Evolutionary conservation across 2,888 invertebrate genomes (phyloP).

Genomic region (Pandemis heparana): DNA sequence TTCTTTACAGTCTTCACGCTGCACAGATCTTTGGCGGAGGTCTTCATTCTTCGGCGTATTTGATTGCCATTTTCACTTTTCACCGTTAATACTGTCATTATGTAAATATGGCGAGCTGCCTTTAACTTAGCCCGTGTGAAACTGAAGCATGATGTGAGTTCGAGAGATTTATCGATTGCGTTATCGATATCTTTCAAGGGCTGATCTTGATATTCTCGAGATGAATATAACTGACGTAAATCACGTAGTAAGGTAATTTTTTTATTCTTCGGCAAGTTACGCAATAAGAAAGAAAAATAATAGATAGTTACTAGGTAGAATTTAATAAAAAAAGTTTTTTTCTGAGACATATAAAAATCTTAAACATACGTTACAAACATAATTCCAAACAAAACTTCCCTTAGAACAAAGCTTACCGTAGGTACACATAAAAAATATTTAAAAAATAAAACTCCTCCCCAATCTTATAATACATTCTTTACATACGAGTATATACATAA

Average conservation of each 20-base stretch:
- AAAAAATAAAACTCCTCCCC: too few relatives aligned
- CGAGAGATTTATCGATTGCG: slow-evolving; percentile 6
- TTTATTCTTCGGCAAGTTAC: background rate
- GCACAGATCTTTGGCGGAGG: slow-evolving; percentile 65
- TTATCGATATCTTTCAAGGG: slow-evolving; percentile 22
- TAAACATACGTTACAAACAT: background rate
- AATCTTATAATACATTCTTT: too few relatives aligned
- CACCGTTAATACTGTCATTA: slow-evolving; percentile 27
- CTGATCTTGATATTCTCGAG: slow-evolving; percentile 8
- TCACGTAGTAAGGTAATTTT: background rate
- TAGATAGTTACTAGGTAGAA: background rate
- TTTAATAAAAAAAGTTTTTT: background rate
- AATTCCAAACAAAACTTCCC: background rate
- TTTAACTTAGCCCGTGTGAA: background rate
- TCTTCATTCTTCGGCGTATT: slow-evolving; percentile 54
- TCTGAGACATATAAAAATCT: background rate
- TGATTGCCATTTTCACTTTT: slow-evolving; percentile 44
- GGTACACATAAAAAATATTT: too few relatives aligned
- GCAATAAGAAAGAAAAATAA: background rate
- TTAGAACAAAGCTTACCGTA: background rate
- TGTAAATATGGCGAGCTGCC: background rate
- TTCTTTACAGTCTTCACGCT: slow-evolving; percentile 74
- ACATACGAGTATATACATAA: too few relatives aligned
- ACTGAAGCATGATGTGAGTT: slow-evolving; percentile 11
- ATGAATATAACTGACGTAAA: slow-evolving; percentile 9